phyloP scores from a whole-genome alignment of 2,113 vertebrate genomes.

The Procapra przewalskii region DNA sequence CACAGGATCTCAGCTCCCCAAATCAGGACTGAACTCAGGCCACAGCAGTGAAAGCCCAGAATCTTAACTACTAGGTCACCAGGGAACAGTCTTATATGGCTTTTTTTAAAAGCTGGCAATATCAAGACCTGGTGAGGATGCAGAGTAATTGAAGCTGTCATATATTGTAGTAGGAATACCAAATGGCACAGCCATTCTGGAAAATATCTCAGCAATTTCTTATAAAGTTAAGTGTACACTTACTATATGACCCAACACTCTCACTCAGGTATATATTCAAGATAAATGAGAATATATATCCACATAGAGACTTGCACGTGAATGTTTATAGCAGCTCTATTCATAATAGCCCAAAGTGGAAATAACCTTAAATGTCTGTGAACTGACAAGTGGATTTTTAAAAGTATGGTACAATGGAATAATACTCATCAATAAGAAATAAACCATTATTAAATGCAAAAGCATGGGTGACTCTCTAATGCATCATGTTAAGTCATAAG shows the following conservation, averaged over 20 bases:
- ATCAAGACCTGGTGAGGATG: neutral
- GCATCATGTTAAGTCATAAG: neutral
- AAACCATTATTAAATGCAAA: neutral
- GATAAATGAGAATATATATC: neutral
- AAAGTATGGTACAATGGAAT: neutral
- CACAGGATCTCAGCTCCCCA: neutral
- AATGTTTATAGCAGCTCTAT: neutral
- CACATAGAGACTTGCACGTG: neutral
- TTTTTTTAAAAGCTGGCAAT: neutral
- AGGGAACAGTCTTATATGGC: neutral
- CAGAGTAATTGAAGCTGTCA: neutral
- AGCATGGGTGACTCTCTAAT: neutral
- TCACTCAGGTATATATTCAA: neutral
- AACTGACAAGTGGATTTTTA: neutral
- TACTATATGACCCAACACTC: neutral
- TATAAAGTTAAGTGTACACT: neutral
- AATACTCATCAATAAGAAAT: neutral
- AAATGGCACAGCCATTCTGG: neutral
- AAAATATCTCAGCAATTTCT: neutral
- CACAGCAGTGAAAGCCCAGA: neutral
- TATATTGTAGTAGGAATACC: neutral
- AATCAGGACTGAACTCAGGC: neutral
- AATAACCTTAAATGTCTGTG: neutral
- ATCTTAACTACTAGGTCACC: neutral
- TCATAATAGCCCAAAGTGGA: neutral